Evolutionary conservation across 2,113 vertebrate genomes (phyloP), one percentile per base, ranked within the genome.

Genomic region (Nothobranchius kuhntae): DNA sequence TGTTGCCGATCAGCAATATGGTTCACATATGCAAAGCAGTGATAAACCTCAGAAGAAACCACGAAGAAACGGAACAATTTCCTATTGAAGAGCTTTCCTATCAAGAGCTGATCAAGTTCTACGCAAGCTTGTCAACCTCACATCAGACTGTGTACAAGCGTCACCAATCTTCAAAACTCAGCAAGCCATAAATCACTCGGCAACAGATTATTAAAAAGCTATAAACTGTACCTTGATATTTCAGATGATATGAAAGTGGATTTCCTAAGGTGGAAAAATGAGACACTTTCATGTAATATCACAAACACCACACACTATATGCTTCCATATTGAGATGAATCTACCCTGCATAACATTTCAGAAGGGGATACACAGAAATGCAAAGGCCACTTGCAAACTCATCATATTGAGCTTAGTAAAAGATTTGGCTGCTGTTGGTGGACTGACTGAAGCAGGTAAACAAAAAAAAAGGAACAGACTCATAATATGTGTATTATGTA

Each of bases 171-270:
- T 15, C 48, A 14, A 21, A 36, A 52, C 65, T 61, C 53, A 67
- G 72, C 58, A 24, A 69, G 54, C 47, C 24, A 51, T 66, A 44
- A 67, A 73, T 86, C 59, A 57, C 65, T 47, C 17, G 21, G 61
- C 58, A 75, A 70, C 24, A 13, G 61, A 30, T 75, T 71, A 86
- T 86, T 82, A 82, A 79, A 85, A 85, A 78, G 72, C 61, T 70
- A 73, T 62, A 51, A 36, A 66, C 51, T 57, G 42, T n/a, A 70
- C 48, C 38, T 69, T 77, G 50, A 72, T 82, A 77, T 79, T 65
- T 56, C 17, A 59, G 24, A 77, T 54, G 6, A 62, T 70, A 44
- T 35, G 12, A 65, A 9, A 26, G 9, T 38, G 15, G 44, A 44
- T 38, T 72, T 81, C 75, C n/a, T 26, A 44, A 8, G 30, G 50